Conservation (phyloP, 2,888 invertebrate genomes). For the Escarpia spicata region DNA sequence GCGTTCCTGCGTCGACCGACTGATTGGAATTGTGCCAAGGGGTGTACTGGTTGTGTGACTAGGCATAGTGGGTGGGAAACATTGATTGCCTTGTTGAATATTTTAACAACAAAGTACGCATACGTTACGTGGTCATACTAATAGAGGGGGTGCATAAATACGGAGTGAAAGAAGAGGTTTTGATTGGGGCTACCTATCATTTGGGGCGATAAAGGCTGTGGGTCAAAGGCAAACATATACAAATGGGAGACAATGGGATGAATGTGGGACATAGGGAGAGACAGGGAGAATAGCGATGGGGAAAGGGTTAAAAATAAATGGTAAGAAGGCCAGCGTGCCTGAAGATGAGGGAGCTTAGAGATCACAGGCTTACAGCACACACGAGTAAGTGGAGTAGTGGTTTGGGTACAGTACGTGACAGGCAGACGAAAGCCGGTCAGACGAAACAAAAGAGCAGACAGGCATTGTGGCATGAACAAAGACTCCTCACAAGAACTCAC, state of each 20-base stretch:
- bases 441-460: background rate
- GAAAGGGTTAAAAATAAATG: background rate
- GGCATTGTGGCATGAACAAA: background rate
- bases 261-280: background rate
- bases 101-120: too few species aligned
- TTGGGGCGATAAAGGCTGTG: background rate
- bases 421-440: background rate
- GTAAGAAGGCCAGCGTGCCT: background rate
- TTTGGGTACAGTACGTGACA: background rate
- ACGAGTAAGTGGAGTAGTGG: background rate
- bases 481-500: background rate
- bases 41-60: too few species aligned
- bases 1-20: too few species aligned
- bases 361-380: background rate
- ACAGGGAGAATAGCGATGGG: background rate
- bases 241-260: background rate
- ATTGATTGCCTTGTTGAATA: too few species aligned
- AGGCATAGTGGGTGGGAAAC: too few species aligned
- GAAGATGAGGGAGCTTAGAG: background rate
- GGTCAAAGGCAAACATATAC: background rate
- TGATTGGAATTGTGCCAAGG: too few species aligned
- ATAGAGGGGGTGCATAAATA: background rate
- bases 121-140: too few species aligned
- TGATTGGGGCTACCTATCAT: background rate
- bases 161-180: background rate